Conservation (phyloP, 2,797 vertebrate genomes). For the Cichlasoma orientale region DNA sequence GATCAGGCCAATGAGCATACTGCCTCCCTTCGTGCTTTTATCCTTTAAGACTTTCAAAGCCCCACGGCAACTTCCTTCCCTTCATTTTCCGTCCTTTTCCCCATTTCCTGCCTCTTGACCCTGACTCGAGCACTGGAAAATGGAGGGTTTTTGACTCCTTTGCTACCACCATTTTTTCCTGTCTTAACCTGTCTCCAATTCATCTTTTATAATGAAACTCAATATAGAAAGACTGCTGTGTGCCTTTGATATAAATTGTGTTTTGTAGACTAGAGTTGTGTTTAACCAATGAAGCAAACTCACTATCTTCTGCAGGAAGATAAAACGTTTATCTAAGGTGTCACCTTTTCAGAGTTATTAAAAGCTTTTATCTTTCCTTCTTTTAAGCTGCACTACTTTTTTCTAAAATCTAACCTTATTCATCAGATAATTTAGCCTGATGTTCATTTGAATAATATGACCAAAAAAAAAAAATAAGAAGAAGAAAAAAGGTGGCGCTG, state of each 20-base stretch:
- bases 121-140: constrained; percentile 41
- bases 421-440: not conserved
- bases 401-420: not conserved
- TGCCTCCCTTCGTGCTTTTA: constrained; percentile 30
- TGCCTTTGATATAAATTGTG: not conserved
- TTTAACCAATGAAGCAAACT: not conserved
- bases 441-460: not conserved
- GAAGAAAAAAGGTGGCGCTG: not conserved
- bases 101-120: constrained; percentile 57
- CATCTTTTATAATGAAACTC: not conserved
- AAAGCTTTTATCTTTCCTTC: not conserved
- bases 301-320: not conserved
- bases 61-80: constrained; percentile 35
- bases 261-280: not conserved
- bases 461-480: not conserved
- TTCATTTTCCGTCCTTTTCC: constrained; percentile 33
- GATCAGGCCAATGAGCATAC: constrained; percentile 52
- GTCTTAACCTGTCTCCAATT: constrained; percentile 2
- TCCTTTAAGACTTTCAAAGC: constrained; percentile 49
- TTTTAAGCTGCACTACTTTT: not conserved
- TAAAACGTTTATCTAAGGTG: not conserved
- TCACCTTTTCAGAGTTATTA: not conserved
- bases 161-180: constrained; percentile 13
- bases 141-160: constrained; percentile 28
- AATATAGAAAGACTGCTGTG: not conserved